Base-by-base conservation (phyloP, 2,797 vertebrate genomes). In the Neosilurus mollespiculum region DNA sequence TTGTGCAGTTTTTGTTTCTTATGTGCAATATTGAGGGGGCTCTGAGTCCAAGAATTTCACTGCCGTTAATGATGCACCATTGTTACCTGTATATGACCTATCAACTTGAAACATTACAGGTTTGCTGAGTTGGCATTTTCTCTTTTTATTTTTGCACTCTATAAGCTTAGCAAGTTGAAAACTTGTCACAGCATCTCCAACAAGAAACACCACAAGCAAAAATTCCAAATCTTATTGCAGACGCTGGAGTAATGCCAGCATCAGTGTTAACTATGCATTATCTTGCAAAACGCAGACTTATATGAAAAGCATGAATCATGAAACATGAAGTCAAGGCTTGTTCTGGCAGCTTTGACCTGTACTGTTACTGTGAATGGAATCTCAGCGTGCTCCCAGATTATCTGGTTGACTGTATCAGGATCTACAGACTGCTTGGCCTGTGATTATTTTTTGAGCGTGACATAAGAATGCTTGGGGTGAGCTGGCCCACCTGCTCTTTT, bases 401-500 rank as follows among this genome's bases (percentile, higher is more conserved):
- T 24, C 64, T 78, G 65, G n/a, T 62, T 67, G 43, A 53, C 37
- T 70, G 80, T 43, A 22, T 64, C 30, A 9, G 81, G 81, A 81
- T 81, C 54, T 82, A 78, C 67, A 73, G 81, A 73, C 69, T 56
- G 76, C 58, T 59, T 69, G 58, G 24, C 26, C 67, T 58, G 53
- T 81, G 81, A 84, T 82, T 89, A 87, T 86, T 89, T 89, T 86
- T 83, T 85, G 85, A 86, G 54, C 43, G 64, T 85, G 86, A 87
- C 86, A 85, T 64, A 80, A 64, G 49, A 67, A 81, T 24, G 18
- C 69, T 56, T 76, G 16, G 53, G 54, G 54, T 72, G 56, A 56
- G 58, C 59, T 78, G 53, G 22, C 34, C 67, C 93, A 94, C 86
- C 93, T 94, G 93, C 83, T 89, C 86, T 87, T 88, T 86, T 93